Percentiles rank a stretch among this genome's conserved stretches.
These are phyloP conservation scores for Cirrhinus molitorella DNA, from an alignment of 2,797 vertebrate species.

Conservation along the genomic window DNA sequence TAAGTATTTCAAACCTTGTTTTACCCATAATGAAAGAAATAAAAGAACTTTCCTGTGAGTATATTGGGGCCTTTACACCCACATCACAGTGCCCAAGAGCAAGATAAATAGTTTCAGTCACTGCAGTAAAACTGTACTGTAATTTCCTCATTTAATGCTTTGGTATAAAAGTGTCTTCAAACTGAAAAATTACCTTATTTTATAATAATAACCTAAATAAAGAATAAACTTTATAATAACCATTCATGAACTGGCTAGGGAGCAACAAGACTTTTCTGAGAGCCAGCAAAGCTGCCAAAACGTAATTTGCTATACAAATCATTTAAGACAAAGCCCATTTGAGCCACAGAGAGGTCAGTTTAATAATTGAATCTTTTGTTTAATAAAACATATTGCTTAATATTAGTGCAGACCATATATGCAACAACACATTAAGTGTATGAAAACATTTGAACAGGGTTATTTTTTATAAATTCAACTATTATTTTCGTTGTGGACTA, in stretches of 20 bases:
- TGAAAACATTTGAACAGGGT: too few relatives aligned
- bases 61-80: not conserved
- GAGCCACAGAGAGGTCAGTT: not conserved
- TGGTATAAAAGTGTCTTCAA: not conserved
- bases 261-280: not conserved
- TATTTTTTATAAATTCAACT: too few relatives aligned
- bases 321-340: not conserved
- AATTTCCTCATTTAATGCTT: not conserved
- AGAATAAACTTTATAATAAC: not conserved
- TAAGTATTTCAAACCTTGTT: not conserved
- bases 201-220: conserved; percentile 6
- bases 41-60: not conserved
- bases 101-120: not conserved
- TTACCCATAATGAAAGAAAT: not conserved
- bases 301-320: not conserved
- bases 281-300: conserved; percentile 7
- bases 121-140: not conserved
- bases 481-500: too few relatives aligned
- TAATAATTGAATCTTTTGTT: not conserved
- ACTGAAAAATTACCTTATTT: not conserved
- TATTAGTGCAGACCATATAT: not conserved
- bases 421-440: too few relatives aligned
- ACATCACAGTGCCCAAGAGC: not conserved
- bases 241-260: not conserved
- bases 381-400: not conserved